Evolutionary conservation across 1,140 invertebrate genomes (phyloP).

Genomic region (Halesus radiatus): DNA sequence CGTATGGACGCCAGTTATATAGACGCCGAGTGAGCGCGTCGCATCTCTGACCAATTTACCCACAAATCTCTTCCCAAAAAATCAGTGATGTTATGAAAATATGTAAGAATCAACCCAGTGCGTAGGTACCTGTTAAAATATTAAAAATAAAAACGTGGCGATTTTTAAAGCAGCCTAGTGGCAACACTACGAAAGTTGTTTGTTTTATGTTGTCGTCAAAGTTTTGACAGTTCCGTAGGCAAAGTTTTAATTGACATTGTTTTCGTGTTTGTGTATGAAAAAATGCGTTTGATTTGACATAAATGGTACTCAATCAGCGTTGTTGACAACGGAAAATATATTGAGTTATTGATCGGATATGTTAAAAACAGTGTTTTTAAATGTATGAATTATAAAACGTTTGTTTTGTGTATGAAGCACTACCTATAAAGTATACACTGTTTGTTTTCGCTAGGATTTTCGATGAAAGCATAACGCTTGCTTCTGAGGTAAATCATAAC

Average conservation of each 20-base stretch:
- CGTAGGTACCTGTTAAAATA: background rate
- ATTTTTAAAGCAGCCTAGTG: background rate
- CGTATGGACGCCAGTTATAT: constrained; percentile 7
- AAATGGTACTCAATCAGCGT: no score
- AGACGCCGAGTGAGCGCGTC: background rate
- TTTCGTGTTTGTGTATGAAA: background rate
- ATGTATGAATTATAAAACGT: no score
- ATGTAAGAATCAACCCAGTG: background rate
- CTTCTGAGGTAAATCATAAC: background rate
- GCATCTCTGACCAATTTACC: constrained; percentile 8
- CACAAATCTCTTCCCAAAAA: background rate
- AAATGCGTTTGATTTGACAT: no score
- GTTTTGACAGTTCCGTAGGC: background rate
- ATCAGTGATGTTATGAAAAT: background rate
- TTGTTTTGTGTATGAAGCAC: no score
- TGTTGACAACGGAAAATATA: no score
- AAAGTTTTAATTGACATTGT: background rate
- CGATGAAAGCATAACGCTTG: background rate
- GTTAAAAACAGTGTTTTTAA: no score
- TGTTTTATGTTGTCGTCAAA: background rate
- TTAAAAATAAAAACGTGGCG: background rate
- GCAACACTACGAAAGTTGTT: background rate
- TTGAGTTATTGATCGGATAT: no score
- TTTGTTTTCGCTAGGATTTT: background rate
- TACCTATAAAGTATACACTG: background rate